Base-by-base conservation (phyloP, 2,113 vertebrate species). In the Zootoca vivipara region DNA sequence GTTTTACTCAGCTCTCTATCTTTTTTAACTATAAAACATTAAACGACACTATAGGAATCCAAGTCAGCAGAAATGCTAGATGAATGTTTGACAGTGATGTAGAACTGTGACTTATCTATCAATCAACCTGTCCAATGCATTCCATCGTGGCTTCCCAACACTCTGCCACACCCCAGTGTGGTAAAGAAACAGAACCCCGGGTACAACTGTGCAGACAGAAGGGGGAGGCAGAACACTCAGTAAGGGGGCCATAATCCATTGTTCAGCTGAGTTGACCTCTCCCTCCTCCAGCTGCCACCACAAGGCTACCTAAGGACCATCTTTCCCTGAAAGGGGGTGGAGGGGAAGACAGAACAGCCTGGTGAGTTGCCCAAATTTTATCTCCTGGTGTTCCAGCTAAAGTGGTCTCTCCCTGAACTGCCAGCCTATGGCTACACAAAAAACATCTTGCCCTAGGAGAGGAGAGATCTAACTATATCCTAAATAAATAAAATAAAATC, bases 41-140 rank as follows among this genome's bases (percentile, higher is more conserved):
- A 88, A 89, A 75, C 64, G 74, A 78, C 74, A 67, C 70, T 88
- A 78, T 87, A 9, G 4, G 56, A 56, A 62, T 72, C 92, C 0
- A 2, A 94, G 90, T 89, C 90, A 87, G 87, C 86, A 81, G 83
- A 90, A 91, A 92, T 20, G 90, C 86, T 82, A 89, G 94, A 85
- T 92, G 95, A 95, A 87, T 62, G 70, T 13, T 28, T 70, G 83
- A 33, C 69, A 65, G 20, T 65, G 80, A 65, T 42, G 7, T 67
- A 82, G 13, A 69, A 40, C 5, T 24, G 40, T 28, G 35, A 16
- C 33, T 28, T 26, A 58, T 28, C 40, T 30, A 5, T 30, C 26
- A 18, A 30, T 83, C 28, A 52, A 40, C 13, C 5, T 12, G 13
- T 62, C 8, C 58, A 62, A 20, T 62, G 18, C 18, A 62, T 62